These are phyloP conservation scores for Plutella xylostella DNA, from an alignment of 2,888 invertebrate species.

Conservation along the genomic window DNA sequence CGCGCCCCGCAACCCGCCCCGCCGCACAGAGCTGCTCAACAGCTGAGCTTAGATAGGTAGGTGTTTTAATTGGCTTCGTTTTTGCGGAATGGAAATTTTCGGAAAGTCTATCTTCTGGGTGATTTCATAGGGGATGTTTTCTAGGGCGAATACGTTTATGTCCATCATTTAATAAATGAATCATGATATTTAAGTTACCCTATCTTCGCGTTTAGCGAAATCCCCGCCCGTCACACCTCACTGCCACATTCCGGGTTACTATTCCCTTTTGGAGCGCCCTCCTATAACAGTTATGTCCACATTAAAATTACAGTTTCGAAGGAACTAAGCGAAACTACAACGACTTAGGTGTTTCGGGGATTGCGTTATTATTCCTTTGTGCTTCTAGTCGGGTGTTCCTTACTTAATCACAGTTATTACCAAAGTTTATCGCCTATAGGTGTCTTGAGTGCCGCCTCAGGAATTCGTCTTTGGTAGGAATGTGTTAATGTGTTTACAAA, in stretches of 20 bases:
- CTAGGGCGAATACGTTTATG: no score
- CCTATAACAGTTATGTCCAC: constrained; percentile 54
- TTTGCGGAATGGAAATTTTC: no score
- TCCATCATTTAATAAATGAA: no score
- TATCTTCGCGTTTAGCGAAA: no score
- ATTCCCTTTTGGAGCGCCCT: constrained; percentile 42
- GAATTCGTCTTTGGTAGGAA: not conserved
- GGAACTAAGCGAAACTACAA: constrained; percentile 45
- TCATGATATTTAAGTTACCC: no score
- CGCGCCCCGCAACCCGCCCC: constrained; percentile 20
- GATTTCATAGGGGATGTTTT: no score
- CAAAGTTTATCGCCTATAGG: constrained; percentile 20
- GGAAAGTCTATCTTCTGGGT: no score
- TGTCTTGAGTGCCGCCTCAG: not conserved
- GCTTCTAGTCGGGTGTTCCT: constrained; percentile 41
- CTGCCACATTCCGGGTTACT: constrained; percentile 7
- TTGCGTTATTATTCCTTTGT: constrained; percentile 61
- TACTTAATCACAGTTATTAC: constrained; percentile 64
- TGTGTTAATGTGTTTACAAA: no score
- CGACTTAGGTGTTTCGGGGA: constrained; percentile 49
- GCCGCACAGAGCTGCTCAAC: no score
- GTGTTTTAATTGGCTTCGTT: no score
- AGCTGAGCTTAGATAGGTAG: no score
- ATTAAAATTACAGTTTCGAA: constrained; percentile 67
- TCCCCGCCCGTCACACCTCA: no score